A percentile compares a stretch with the other conserved stretches of the same genome.
Conservation (phyloP, 2,797 vertebrate genomes). For the Peromyscus eremicus region DNA sequence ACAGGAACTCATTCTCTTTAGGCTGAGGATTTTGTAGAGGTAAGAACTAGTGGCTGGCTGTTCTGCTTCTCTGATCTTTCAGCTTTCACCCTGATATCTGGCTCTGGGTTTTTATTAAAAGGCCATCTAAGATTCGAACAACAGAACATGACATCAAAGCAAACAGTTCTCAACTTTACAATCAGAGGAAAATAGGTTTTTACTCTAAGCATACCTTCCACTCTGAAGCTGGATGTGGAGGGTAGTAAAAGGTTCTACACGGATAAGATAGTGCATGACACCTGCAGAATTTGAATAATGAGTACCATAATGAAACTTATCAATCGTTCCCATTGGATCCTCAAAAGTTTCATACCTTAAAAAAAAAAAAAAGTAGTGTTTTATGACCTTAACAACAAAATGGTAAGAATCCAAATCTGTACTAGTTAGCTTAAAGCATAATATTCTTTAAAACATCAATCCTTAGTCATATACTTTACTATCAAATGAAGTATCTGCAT, state of each 20-base stretch:
- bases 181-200: constrained; percentile 35
- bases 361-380: not conserved
- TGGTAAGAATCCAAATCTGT: not conserved
- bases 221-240: constrained; percentile 99
- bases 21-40: too few species aligned
- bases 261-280: constrained; percentile 98
- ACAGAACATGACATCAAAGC: not conserved
- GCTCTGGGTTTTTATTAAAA: too few species aligned
- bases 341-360: constrained; percentile 97
- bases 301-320: constrained; percentile 98
- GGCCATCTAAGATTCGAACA: too few species aligned
- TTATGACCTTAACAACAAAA: constrained; percentile 55
- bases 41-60: too few species aligned
- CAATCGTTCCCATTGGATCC: constrained; percentile 96
- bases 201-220: constrained; percentile 90
- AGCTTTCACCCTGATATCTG: too few species aligned
- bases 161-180: constrained; percentile 2
- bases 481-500: constrained; percentile 12
- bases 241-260: constrained; percentile 97
- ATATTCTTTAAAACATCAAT: constrained; percentile 23
- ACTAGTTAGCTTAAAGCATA: not conserved
- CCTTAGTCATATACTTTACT: not conserved
- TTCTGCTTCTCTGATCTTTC: too few species aligned
- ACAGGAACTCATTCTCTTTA: too few species aligned
- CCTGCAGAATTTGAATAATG: constrained; percentile 99